These are phyloP conservation scores for Picathartes gymnocephalus DNA, from an alignment of 2,113 vertebrate genomes.

Conservation along the genomic window DNA sequence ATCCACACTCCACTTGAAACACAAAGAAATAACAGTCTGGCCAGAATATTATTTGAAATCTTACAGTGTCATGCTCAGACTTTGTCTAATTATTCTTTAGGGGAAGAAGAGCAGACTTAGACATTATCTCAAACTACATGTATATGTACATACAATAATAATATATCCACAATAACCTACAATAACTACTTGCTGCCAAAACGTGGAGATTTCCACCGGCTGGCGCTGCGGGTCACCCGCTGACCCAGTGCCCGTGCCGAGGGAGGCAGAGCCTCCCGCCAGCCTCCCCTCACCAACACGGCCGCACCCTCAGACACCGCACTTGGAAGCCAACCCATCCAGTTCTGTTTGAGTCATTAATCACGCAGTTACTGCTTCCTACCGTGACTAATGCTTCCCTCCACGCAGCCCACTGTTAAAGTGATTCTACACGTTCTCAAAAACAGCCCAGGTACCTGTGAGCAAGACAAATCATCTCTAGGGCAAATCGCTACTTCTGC, in stretches of 20 bases:
- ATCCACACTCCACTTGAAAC: not conserved
- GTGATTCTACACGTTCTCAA: accelerated
- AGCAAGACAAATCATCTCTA: not conserved
- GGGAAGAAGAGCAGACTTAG: not conserved
- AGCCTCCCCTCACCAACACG: not conserved
- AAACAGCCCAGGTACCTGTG: not conserved
- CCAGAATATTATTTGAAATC: not conserved
- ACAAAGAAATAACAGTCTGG: not conserved
- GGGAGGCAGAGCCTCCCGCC: not conserved
- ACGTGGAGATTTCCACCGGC: not conserved
- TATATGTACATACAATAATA: not conserved
- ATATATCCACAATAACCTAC: not conserved
- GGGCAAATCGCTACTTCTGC: not conserved
- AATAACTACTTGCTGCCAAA: not conserved
- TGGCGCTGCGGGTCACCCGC: not conserved
- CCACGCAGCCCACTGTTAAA: not conserved
- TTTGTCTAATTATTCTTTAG: not conserved
- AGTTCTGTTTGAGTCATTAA: not conserved
- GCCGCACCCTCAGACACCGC: not conserved
- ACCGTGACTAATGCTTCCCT: not conserved
- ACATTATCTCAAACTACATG: not conserved
- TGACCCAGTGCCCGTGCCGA: accelerated
- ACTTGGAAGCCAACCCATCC: not conserved
- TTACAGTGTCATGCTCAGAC: not conserved
- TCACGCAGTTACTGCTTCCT: not conserved